These are phyloP conservation scores for Teinopalpus imperialis DNA, from an alignment of 2,888 invertebrate genomes.

Conservation along the genomic window DNA sequence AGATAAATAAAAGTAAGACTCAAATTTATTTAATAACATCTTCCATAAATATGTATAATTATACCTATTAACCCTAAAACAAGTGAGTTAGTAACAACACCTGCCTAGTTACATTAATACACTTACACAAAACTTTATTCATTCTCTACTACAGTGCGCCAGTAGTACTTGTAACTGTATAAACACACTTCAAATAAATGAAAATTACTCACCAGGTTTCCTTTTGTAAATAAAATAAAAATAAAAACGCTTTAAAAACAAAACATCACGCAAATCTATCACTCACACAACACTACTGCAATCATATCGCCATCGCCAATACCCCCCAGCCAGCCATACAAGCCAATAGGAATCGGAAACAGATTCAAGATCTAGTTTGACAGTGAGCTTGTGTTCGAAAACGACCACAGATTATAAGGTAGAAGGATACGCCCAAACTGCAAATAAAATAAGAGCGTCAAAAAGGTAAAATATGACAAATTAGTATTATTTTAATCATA, in stretches of 20 bases:
- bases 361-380: constrained; percentile 12
- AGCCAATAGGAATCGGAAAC: constrained; percentile 14
- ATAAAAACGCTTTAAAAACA: constrained; percentile 21
- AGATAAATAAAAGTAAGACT: too few relatives aligned
- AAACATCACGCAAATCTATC: constrained; percentile 25
- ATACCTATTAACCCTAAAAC: too few relatives aligned
- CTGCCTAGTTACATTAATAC: too few relatives aligned
- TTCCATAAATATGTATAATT: too few relatives aligned
- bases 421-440: constrained; percentile 4
- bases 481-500: too few relatives aligned
- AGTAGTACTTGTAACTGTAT: not conserved
- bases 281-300: constrained; percentile 24
- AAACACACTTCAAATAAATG: not conserved
- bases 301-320: constrained; percentile 17
- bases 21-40: too few relatives aligned
- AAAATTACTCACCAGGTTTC: constrained; percentile 24
- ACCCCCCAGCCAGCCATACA: not conserved
- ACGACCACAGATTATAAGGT: not conserved
- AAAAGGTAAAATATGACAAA: too few relatives aligned
- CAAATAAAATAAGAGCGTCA: too few relatives aligned
- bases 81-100: too few relatives aligned
- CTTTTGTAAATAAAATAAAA: constrained; percentile 16
- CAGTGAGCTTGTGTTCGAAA: not conserved
- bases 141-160: not conserved
- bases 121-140: constrained; percentile 16